phyloP scores from a whole-genome alignment of 2,113 vertebrate genomes.

The Anguilla rostrata region DNA sequence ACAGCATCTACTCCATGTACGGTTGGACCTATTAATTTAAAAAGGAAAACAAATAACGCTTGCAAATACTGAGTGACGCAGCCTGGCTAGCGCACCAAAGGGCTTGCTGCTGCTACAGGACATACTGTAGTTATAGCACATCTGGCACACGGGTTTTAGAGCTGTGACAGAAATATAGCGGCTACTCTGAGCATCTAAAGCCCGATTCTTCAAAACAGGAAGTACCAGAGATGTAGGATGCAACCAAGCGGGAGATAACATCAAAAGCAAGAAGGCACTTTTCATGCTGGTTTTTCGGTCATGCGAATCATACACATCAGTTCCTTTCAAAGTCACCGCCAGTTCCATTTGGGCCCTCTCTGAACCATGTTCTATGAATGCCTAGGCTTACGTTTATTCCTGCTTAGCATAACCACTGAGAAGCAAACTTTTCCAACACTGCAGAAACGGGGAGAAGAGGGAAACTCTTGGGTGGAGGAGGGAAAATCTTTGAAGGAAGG shows the following conservation, averaged over 20 bases:
- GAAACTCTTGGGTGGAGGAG: not conserved
- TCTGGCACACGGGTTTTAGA: not conserved
- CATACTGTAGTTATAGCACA: not conserved
- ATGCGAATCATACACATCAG: constrained; percentile 1
- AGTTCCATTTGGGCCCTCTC: not conserved
- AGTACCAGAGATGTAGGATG: constrained; percentile 39
- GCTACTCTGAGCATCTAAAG: constrained; percentile 37
- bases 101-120: not conserved
- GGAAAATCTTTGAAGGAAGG: not conserved
- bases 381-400: not conserved
- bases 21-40: not conserved
- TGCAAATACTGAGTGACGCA: not conserved
- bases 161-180: constrained; percentile 35
- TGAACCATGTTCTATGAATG: not conserved
- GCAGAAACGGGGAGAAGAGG: too few species aligned
- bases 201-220: constrained; percentile 57
- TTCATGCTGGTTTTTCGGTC: not conserved
- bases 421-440: not conserved
- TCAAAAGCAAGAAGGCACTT: constrained; percentile 25
- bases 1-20: not conserved
- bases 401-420: not conserved
- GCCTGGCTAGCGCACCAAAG: not conserved
- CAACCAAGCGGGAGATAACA: constrained; percentile 58
- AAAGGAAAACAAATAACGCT: not conserved
- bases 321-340: not conserved